Conservation (phyloP, 2,113 vertebrate species). For the Bostrychus sinensis region DNA sequence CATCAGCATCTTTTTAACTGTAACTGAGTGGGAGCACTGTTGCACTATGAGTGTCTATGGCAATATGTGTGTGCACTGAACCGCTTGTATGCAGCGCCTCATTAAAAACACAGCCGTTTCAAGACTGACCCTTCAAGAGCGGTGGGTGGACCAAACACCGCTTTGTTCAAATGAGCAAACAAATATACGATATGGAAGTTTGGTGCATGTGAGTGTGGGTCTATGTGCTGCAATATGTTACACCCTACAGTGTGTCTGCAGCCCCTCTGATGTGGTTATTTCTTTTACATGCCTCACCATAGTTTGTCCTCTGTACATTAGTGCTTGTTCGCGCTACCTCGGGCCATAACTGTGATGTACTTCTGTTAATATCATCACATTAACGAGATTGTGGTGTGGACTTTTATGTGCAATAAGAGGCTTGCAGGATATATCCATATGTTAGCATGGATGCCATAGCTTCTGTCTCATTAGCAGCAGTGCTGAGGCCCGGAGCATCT, state of each 20-base stretch:
- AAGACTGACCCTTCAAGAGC: constrained; percentile 67
- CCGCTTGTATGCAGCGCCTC: constrained; percentile 48
- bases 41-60: constrained; percentile 14
- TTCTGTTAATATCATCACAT: constrained; percentile 54
- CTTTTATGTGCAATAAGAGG: constrained; percentile 31
- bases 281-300: constrained; percentile 23
- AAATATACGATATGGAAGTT: constrained; percentile 46
- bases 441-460: constrained; percentile 52
- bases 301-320: constrained; percentile 16
- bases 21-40: constrained; percentile 63
- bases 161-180: constrained; percentile 65
- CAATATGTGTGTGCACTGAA: constrained; percentile 5
- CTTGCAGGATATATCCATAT: constrained; percentile 58
- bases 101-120: constrained; percentile 69
- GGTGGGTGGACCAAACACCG: constrained; percentile 61
- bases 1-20: constrained; percentile 70
- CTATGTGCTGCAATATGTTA: constrained; percentile 10
- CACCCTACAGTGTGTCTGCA: constrained; percentile 22
- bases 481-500: constrained; percentile 64
- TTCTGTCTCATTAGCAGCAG: constrained; percentile 79
- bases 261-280: constrained; percentile 45
- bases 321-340: constrained; percentile 51
- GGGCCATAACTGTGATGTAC: constrained; percentile 27
- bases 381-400: constrained; percentile 13
- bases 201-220: constrained; percentile 25